Evolutionary conservation across 2,888 invertebrate species (phyloP).

Genomic region (Metallyticus violacea): DNA sequence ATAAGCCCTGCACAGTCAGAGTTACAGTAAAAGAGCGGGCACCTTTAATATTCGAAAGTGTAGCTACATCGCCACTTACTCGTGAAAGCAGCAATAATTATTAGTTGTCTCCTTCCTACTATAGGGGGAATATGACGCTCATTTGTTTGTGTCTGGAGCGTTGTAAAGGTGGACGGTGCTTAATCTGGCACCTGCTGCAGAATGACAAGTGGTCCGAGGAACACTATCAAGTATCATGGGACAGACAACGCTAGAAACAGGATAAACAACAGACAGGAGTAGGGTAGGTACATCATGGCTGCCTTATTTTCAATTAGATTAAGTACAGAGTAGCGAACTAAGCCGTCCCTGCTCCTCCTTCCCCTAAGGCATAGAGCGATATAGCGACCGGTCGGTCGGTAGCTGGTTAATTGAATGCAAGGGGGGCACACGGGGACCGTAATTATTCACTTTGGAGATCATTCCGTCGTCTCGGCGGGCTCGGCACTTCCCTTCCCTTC

Average conservation of each 20-base stretch:
- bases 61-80: too few species aligned
- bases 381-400: neutral
- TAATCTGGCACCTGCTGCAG: neutral
- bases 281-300: neutral
- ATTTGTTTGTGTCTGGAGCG: neutral
- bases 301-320: neutral
- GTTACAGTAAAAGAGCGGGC: too few species aligned
- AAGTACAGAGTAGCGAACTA: neutral
- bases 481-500: neutral
- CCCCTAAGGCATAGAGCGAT: too few species aligned
- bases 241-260: neutral
- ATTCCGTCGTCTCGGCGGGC: neutral
- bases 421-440: neutral
- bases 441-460: neutral
- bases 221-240: neutral
- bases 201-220: neutral
- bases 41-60: too few species aligned
- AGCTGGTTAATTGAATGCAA: constrained; percentile 2
- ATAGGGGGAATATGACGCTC: too few species aligned
- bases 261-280: neutral
- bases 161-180: neutral
- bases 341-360: neutral
- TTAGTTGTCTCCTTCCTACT: too few species aligned
- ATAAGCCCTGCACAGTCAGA: too few species aligned
- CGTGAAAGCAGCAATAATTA: too few species aligned